Evolutionary conservation across 2,797 vertebrate genomes (phyloP), one percentile per base, ranked within the genome.

Genomic region (Simalia tracyae): DNA sequence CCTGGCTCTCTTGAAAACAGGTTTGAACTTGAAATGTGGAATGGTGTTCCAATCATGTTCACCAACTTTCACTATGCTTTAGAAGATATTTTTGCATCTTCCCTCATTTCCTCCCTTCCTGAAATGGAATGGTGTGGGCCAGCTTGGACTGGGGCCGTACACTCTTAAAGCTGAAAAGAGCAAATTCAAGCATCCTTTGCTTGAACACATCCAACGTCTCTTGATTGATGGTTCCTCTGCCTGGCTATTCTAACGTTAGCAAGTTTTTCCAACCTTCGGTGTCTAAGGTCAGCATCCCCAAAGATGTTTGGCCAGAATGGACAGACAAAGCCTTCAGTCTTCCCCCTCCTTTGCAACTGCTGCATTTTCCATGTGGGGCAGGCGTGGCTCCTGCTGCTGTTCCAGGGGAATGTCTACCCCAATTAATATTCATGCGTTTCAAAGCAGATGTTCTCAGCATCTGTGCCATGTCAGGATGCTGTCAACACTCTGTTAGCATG

Each of bases 401-500:
- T 11, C 2, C 19, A 14, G 91, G 46, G n/a, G 9, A 60, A 42
- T 24, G 22, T 89, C 93, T 63, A 50, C 90, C 92, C 91, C 92
- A 91, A 96, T 97, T 96, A 96, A 97, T 97, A 96, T 96, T 97
- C 92, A 97, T 95, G 96, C 95, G 90, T 95, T 94, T 93, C 96
- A 59, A 96, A 96, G 96, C 98, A 98, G 98, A 98, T 98, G 98
- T 95, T 96, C 93, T 89, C 97, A 97, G 98, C 98, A 98, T 98
- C 98, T 98, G 98, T 96, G 97, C 96, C 97, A 97, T 97, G 97
- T 98, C 98, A 98, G 96, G 95, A 92, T 97, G 97, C 97, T 98
- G 98, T 98, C 98, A 98, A 98, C 97, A 97, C 97, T 96, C 97
- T 97, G 97, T 98, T 98, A 98, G 97, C 96, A 89, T 96, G 85